These are phyloP conservation scores for Lepus europaeus DNA, from an alignment of 2,113 vertebrate species.

Conservation along the genomic window DNA sequence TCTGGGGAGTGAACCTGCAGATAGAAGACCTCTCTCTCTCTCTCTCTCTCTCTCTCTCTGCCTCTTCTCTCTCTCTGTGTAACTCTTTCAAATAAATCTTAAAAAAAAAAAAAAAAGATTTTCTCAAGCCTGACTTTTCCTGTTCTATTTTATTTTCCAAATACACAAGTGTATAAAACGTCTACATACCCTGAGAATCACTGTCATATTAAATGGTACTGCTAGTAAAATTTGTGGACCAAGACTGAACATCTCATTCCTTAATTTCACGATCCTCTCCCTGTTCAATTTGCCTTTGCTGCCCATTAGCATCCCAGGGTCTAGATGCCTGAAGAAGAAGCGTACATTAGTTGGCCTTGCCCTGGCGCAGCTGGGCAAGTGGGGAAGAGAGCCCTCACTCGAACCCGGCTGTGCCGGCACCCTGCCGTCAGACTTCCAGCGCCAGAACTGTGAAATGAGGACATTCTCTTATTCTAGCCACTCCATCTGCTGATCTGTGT, in stretches of 20 bases:
- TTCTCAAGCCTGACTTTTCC: neutral
- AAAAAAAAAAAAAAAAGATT: too few species aligned
- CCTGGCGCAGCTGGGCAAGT: neutral
- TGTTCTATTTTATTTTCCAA: constrained; percentile 39
- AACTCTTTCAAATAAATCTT: too few species aligned
- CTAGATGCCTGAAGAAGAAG: constrained; percentile 17
- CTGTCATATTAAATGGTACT: constrained; percentile 11
- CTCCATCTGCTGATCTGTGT: neutral
- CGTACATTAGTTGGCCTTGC: neutral
- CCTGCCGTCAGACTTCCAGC: neutral
- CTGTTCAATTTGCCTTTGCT: neutral
- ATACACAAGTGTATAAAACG: neutral
- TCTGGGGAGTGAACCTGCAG: too few species aligned
- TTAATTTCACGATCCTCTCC: neutral
- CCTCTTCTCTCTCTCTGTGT: too few species aligned
- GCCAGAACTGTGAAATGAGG: neutral
- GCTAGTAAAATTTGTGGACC: constrained; percentile 9
- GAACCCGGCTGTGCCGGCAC: neutral
- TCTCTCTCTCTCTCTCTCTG: too few species aligned
- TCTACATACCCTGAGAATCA: neutral
- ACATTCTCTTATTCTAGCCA: neutral
- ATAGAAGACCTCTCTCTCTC: too few species aligned
- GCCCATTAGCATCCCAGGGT: neutral
- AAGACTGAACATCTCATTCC: neutral
- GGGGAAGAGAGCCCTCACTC: neutral